These are phyloP conservation scores for Cosmorhoe ocellata DNA, from an alignment of 2,888 invertebrate genomes.

Conservation along the genomic window DNA sequence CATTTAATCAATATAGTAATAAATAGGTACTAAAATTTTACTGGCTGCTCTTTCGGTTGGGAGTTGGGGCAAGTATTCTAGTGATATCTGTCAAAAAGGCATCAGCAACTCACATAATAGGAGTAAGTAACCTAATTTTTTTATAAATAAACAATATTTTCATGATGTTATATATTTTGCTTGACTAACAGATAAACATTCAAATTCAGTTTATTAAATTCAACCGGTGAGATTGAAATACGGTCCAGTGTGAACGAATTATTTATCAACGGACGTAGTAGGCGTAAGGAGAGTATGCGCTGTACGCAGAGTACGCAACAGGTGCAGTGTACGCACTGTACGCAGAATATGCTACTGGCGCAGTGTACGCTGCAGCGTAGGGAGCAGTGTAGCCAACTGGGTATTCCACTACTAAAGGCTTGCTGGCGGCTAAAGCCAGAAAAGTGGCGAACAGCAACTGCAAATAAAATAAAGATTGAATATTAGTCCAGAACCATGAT, in stretches of 20 bases:
- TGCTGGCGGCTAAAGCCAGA: constrained; percentile 78
- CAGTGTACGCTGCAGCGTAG: constrained; percentile 74
- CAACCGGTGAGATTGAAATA: constrained; percentile 13
- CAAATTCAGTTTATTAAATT: no score
- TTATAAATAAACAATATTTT: not conserved
- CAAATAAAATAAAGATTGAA: constrained; percentile 13
- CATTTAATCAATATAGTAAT: no score
- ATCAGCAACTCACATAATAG: no score
- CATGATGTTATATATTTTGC: constrained; percentile 10
- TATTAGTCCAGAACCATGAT: no score
- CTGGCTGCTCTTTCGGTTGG: no score
- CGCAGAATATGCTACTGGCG: constrained; percentile 69
- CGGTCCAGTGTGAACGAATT: not conserved
- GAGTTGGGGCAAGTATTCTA: no score
- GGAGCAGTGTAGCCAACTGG: constrained; percentile 72
- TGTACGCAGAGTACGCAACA: constrained; percentile 58
- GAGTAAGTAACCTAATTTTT: no score
- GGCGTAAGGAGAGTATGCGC: constrained; percentile 60
- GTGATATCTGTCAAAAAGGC: no score
- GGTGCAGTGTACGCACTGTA: constrained; percentile 52
- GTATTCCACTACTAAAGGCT: constrained; percentile 67
- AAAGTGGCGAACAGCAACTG: constrained; percentile 76
- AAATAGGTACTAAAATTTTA: no score
- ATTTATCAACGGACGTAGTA: constrained; percentile 63
- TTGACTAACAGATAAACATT: constrained; percentile 4